phyloP scores from a whole-genome alignment of 2,888 invertebrate genomes.

The Drosophila dives region DNA sequence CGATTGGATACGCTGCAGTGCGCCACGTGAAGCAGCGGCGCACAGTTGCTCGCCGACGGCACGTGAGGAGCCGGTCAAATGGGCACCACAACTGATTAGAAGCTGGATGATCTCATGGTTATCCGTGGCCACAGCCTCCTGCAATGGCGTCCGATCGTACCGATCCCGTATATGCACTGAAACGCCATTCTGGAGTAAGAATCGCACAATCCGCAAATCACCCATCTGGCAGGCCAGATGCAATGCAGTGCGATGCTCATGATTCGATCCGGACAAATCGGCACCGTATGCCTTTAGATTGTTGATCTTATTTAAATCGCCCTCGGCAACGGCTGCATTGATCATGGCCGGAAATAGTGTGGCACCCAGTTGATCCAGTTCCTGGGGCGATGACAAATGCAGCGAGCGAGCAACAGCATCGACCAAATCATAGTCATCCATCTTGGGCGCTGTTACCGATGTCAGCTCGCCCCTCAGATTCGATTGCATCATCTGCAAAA shows the following conservation, averaged over 20 bases:
- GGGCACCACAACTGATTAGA: slow-evolving; percentile 91
- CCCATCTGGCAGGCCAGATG: slow-evolving; percentile 92
- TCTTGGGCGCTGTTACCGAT: slow-evolving; percentile 73
- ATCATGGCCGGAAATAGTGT: slow-evolving; percentile 90
- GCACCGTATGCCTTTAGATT: slow-evolving; percentile 87
- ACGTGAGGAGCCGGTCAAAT: slow-evolving; percentile 87
- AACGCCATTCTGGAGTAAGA: slow-evolving; percentile 91
- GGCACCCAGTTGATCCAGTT: slow-evolving; percentile 86
- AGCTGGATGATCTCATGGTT: slow-evolving; percentile 88
- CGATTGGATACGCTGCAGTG: slow-evolving; percentile 87
- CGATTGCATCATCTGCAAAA: slow-evolving; percentile 89
- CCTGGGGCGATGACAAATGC: slow-evolving; percentile 86
- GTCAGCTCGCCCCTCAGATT: slow-evolving; percentile 94
- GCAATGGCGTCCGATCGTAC: slow-evolving; percentile 89
- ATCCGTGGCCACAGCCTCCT: slow-evolving; percentile 89
- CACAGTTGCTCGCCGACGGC: slow-evolving; percentile 89
- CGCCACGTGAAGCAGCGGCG: slow-evolving; percentile 88
- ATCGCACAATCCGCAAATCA: slow-evolving; percentile 88
- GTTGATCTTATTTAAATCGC: slow-evolving; percentile 85
- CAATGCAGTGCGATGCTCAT: slow-evolving; percentile 91
- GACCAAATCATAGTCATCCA: slow-evolving; percentile 86
- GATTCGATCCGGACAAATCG: slow-evolving; percentile 90
- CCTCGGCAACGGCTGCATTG: slow-evolving; percentile 87
- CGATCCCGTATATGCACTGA: slow-evolving; percentile 92
- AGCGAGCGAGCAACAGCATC: slow-evolving; percentile 87